These are phyloP conservation scores for Spea hammondii DNA, from an alignment of 2,797 vertebrate genomes.

Conservation along the genomic window DNA sequence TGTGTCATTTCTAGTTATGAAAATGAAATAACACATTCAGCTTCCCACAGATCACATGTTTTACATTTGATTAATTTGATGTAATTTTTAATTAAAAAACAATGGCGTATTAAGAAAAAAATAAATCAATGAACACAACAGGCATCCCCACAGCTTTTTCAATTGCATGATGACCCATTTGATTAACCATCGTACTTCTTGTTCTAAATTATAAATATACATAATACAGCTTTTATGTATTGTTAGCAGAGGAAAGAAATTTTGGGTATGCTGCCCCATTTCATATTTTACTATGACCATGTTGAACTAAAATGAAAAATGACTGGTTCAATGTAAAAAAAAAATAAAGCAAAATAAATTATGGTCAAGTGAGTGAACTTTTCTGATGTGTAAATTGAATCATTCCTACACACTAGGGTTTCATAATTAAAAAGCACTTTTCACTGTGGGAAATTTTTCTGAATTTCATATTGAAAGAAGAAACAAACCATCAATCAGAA, in stretches of 20 bases:
- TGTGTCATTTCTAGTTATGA: conserved; percentile 11
- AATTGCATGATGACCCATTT: conserved; percentile 39
- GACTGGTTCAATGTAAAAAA: conserved; percentile 54
- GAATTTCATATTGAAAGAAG: conserved; percentile 65
- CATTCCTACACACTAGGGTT: conserved; percentile 60
- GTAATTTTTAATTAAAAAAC: conserved; percentile 50
- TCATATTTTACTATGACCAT: conserved; percentile 1
- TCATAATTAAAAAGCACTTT: conserved; percentile 67
- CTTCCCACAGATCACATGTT: conserved; percentile 35
- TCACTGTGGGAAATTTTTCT: conserved; percentile 60
- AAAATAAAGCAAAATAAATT: conserved; percentile 63
- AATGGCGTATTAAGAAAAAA: conserved; percentile 36
- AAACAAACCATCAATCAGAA: conserved; percentile 62
- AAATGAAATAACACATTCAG: conserved; percentile 24
- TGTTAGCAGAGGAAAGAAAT: not conserved
- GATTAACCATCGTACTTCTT: conserved; percentile 31
- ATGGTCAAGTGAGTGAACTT: conserved; percentile 58
- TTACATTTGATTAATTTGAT: conserved; percentile 45
- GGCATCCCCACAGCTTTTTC: conserved; percentile 29
- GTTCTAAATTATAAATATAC: conserved; percentile 8
- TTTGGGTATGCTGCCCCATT: conserved; percentile 24
- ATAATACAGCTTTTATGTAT: conserved; percentile 5
- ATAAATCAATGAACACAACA: conserved; percentile 37
- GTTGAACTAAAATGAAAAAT: conserved; percentile 26
- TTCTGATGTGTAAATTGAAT: conserved; percentile 64